A percentile compares a stretch with the other conserved stretches of the same genome.
Evolutionary conservation across 2,797 vertebrate genomes (phyloP).

Genomic region (Petrocephalus sullivani): DNA sequence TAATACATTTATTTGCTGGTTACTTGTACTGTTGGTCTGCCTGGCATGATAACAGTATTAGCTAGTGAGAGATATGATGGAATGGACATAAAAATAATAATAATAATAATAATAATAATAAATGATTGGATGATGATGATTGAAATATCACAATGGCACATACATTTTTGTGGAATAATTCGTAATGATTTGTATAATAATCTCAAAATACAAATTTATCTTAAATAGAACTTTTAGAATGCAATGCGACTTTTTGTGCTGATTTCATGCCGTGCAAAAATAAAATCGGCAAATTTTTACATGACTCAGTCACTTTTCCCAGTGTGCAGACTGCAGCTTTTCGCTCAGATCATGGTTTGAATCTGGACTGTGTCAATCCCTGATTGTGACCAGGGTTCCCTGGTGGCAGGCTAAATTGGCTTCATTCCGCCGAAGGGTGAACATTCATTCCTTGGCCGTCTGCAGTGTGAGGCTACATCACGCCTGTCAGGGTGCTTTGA

Average conservation of each 20-base stretch:
- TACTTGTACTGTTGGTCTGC: too few species aligned
- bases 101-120: too few species aligned
- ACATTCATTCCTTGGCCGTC: conserved; percentile 5
- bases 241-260: background rate
- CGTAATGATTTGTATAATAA: background rate
- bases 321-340: background rate
- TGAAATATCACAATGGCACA: background rate
- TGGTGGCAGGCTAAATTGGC: background rate
- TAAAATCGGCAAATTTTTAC: background rate
- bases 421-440: background rate
- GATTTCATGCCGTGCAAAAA: background rate
- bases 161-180: background rate
- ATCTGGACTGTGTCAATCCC: background rate
- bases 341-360: background rate
- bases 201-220: background rate
- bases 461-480: background rate
- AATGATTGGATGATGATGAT: background rate
- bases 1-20: too few species aligned
- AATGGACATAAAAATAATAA: background rate
- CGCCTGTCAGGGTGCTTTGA: background rate
- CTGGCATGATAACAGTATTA: too few species aligned
- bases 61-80: too few species aligned
- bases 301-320: background rate
- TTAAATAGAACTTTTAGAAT: background rate
- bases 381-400: background rate